Evolutionary conservation across 2,113 vertebrate genomes (phyloP), one percentile per base, ranked within the genome.

Genomic region (Perca schrenkii): DNA sequence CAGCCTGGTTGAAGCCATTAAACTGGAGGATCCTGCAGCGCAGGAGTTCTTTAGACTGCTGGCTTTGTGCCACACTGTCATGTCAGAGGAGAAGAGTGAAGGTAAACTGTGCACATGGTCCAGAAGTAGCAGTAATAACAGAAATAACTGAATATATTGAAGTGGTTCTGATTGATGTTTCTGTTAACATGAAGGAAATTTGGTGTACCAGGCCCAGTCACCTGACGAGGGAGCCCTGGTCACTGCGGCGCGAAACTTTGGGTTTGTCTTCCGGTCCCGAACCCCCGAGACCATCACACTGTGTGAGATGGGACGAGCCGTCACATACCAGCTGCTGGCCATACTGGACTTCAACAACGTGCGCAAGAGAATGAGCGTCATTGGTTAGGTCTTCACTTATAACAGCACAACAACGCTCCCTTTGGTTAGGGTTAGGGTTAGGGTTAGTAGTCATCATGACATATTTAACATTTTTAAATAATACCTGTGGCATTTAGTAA

Each of bases 321-420:
- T 96, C 91, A 97, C 96, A 50, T 98, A 98, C 91, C 96, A 96
- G 57, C 95, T 98, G 13, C 92, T 98, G 79, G 96, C 97, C 91
- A 98, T 98, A 88, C 91, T 98, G 89, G 97, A 98, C 94, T 98
- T 98, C 95, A 98, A 97, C 94, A 97, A 98, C 81, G 93, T 97
- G 86, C 97, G 97, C 93, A 98, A 97, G 90, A 94, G 97, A 85
- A 98, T 98, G 97, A 97, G 97, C 0, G 97, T 98, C 90, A 97
- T 98, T 15, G 97, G 97, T 98, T 83, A 90, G 86, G 83, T 85
- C 75, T 67, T 75, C 63, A 73, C 61, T 83, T 73, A 74, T 82
- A 83, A 88, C 2, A 36, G 64, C 56, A 88, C 1, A 31, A 52
- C 52, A 77, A 84, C 89, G 94, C 36, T 74, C 17, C 12, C 4